phyloP scores from a whole-genome alignment of 2,888 invertebrate species.

The Geophilus truncorum region DNA sequence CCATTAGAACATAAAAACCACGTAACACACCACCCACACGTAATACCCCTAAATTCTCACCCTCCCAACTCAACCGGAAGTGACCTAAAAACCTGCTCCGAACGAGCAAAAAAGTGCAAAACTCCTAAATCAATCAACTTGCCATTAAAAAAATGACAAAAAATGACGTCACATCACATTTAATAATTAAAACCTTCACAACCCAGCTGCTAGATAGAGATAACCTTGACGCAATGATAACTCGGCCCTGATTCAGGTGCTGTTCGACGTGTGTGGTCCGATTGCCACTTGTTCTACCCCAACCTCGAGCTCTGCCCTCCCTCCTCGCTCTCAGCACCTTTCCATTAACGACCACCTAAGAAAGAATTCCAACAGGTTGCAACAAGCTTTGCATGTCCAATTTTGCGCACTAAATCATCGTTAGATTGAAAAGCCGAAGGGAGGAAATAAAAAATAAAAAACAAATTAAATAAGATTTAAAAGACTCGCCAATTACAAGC shows the following conservation, averaged over 20 bases:
- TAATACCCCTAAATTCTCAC: no score
- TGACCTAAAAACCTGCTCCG: no score
- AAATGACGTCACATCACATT: no score
- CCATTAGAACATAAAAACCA: no score
- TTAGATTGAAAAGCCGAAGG: slow-evolving; percentile 14
- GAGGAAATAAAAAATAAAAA: neutral
- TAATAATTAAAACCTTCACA: no score
- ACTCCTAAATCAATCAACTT: no score
- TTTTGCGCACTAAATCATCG: neutral
- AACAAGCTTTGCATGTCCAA: slow-evolving; percentile 19
- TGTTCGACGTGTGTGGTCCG: slow-evolving; percentile 11
- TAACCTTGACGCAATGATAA: no score
- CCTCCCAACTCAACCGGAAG: no score
- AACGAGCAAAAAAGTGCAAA: no score
- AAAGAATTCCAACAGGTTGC: slow-evolving; percentile 27
- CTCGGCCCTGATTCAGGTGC: neutral
- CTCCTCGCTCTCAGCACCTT: neutral
- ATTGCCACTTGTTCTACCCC: slow-evolving; percentile 2
- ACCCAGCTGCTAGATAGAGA: no score
- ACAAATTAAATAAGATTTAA: slow-evolving; percentile 13
- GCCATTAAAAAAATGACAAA: no score
- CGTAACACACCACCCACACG: no score
- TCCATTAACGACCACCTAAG: neutral
- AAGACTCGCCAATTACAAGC: neutral
- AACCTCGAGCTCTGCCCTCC: neutral